Percentiles rank a stretch among this genome's conserved stretches.
Conservation (phyloP, 2,113 vertebrate genomes). For the Paradoxurus hermaphroditus region DNA sequence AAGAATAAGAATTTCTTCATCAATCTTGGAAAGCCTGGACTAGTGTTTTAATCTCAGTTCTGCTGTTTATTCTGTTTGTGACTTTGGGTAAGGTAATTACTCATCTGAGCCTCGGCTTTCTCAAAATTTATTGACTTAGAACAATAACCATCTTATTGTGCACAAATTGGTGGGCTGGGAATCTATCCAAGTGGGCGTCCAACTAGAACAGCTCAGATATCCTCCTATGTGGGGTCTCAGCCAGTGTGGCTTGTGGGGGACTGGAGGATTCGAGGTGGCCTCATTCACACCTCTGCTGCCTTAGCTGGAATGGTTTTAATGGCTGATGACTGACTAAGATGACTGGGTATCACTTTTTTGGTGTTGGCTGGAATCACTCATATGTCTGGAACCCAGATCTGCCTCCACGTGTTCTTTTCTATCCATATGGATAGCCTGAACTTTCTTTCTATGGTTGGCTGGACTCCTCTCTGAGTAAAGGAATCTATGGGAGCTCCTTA, state of each 20-base stretch:
- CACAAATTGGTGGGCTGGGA: neutral
- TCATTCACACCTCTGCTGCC: rapidly evolving
- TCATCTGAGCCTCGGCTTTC: neutral
- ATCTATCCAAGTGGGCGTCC: neutral
- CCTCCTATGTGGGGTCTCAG: neutral
- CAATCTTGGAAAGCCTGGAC: neutral
- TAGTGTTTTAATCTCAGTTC: neutral
- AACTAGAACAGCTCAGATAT: neutral
- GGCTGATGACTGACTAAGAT: neutral
- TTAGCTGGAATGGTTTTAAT: neutral
- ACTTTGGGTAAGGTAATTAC: neutral
- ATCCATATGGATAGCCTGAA: neutral
- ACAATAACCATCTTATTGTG: neutral
- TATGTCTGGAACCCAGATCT: neutral
- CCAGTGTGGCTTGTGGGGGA: neutral
- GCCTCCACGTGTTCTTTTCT: neutral
- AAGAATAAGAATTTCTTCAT: neutral
- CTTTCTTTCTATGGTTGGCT: neutral
- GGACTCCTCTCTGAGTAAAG: neutral
- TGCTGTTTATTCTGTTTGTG: neutral
- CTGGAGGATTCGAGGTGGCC: neutral
- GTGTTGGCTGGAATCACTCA: neutral
- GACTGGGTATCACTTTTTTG: neutral
- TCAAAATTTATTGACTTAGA: neutral
- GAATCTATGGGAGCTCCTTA: neutral